These are phyloP conservation scores for Limanda limanda DNA, from an alignment of 2,113 vertebrate species.

Conservation along the genomic window DNA sequence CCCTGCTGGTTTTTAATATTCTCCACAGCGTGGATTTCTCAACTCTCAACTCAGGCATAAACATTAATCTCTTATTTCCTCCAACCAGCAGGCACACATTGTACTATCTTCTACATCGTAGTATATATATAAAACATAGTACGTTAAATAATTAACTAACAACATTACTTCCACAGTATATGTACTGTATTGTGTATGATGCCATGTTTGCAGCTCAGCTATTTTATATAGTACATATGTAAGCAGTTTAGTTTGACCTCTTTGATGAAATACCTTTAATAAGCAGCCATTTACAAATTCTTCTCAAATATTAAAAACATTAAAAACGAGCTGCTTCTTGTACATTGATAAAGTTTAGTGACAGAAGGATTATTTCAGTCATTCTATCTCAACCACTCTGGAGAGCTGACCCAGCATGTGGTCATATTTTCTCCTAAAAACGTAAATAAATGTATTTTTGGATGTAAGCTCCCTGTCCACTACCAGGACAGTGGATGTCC, in stretches of 20 bases:
- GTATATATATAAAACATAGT: no score
- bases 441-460: background rate
- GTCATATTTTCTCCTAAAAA: background rate
- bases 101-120: no score
- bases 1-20: background rate
- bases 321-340: background rate
- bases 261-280: background rate
- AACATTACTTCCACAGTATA: background rate
- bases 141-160: background rate
- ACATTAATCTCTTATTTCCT: background rate
- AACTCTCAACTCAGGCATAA: background rate
- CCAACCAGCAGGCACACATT: background rate
- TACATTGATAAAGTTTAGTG: no score
- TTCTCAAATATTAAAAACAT: background rate
- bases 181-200: no score
- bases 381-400: background rate
- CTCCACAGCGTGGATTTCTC: background rate
- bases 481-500: conserved; percentile 14
- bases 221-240: background rate
- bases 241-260: background rate
- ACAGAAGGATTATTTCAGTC: no score
- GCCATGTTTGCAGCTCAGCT: background rate
- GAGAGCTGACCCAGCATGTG: background rate
- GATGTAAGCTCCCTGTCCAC: background rate
- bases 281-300: background rate